phyloP scores from a whole-genome alignment of 2,888 invertebrate species.

The Caenorhabditis afra region DNA sequence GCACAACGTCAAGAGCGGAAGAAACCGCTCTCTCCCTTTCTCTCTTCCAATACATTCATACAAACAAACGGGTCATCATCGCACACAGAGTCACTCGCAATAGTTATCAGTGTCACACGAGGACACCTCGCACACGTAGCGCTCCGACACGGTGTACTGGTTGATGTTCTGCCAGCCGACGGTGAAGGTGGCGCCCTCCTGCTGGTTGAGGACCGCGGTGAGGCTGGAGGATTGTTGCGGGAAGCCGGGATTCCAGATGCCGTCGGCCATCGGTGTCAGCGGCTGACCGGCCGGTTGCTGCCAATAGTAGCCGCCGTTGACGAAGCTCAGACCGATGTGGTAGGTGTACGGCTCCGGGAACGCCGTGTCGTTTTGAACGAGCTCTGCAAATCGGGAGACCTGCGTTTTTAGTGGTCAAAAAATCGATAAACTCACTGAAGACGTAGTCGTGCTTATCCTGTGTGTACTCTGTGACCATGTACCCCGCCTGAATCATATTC shows the following conservation, averaged over 20 bases:
- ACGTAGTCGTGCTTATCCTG: conserved; percentile 36
- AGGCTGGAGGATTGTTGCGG: conserved; percentile 18
- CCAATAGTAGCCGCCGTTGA: conserved; percentile 44
- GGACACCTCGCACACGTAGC: conserved; percentile 50
- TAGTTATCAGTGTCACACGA: conserved; percentile 56
- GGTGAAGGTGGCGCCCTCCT: conserved; percentile 18
- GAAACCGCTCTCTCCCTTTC: too few species aligned
- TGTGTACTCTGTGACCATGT: conserved; percentile 33
- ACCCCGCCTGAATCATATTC: conserved; percentile 34
- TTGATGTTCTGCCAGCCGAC: conserved; percentile 59
- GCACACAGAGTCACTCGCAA: conserved; percentile 24
- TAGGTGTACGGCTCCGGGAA: conserved; percentile 36
- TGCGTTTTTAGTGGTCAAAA: not conserved
- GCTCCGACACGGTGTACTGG: conserved; percentile 44
- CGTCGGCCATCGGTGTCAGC: conserved; percentile 25
- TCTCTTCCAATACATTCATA: too few species aligned
- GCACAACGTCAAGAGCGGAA: too few species aligned
- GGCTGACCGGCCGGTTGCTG: conserved; percentile 43
- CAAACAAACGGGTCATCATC: not conserved
- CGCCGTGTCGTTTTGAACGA: conserved; percentile 39
- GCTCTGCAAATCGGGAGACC: too few species aligned
- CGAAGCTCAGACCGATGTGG: conserved; percentile 45
- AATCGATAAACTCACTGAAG: conserved; percentile 25
- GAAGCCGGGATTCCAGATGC: conserved; percentile 54
- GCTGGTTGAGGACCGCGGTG: conserved; percentile 37